These are phyloP conservation scores for Drosophila santomea DNA, from an alignment of 1,140 invertebrate species.

Conservation along the genomic window DNA sequence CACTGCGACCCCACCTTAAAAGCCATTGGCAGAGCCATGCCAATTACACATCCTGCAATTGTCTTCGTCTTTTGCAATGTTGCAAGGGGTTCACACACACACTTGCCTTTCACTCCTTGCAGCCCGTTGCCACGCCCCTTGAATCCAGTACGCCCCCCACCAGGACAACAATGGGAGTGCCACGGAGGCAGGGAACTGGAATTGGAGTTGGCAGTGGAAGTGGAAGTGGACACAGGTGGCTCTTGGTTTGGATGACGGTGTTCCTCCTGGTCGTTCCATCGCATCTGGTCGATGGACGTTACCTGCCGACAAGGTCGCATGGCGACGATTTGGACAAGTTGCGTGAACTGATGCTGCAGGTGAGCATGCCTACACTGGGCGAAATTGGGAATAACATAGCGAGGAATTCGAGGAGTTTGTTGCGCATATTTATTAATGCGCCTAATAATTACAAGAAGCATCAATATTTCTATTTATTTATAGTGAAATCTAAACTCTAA, in stretches of 20 bases:
- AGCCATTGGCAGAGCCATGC: conserved; percentile 29
- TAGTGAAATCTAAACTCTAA: no score
- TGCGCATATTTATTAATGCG: no score
- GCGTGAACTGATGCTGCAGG: conserved; percentile 86
- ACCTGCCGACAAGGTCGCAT: conserved; percentile 86
- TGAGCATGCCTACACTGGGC: conserved; percentile 79
- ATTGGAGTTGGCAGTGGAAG: conserved; percentile 1
- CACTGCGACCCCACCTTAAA: conserved; percentile 47
- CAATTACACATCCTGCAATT: conserved; percentile 51
- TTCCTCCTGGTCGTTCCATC: conserved; percentile 62
- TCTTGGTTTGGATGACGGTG: conserved; percentile 59
- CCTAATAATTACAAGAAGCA: no score
- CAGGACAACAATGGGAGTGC: conserved; percentile 27
- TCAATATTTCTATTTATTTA: no score
- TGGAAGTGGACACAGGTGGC: conserved; percentile 47
- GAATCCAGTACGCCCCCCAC: conserved; percentile 27
- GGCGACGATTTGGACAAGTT: conserved; percentile 86
- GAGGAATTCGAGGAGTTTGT: no score
- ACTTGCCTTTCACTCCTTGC: conserved; percentile 15
- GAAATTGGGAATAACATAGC: not conserved
- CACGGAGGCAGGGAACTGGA: conserved; percentile 15
- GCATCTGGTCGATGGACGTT: conserved; percentile 85
- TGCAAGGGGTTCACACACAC: conserved; percentile 11
- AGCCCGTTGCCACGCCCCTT: conserved; percentile 23
- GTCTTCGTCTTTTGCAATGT: conserved; percentile 4